Evolutionary conservation across 1,140 invertebrate species (phyloP), one percentile per base, ranked within the genome.

Genomic region (Olivierus martensii): DNA sequence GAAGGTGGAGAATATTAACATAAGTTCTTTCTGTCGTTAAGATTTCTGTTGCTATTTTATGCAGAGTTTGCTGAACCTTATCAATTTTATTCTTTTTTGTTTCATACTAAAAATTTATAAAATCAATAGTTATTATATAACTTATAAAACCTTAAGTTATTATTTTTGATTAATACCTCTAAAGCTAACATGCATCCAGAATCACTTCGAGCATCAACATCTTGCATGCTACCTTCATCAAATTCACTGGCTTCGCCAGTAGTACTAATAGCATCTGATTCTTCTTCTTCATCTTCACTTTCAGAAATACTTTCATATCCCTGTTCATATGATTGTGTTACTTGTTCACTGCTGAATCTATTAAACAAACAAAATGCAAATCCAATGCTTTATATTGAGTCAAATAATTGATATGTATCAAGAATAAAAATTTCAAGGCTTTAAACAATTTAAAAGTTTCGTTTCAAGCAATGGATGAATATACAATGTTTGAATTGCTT

Each of bases 11-110:
- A 34, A 71, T 68, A 17, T 60, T 57, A 3, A 77, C 75, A 59
- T 77, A 77, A 5, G 68, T 69, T 55, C 68, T 59, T 60, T 77
- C 75, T 9, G 75, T 77, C 5, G 67, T 66, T 15, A 76, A 61
- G 15, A 77, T 61, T 55, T 77, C 75, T 17, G 66, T 55, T 12
- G 72, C 74, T 21, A 76, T 71, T 56, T 68, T 66, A 35, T 70
- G 65, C n/a, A 71, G 61, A 43, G 61, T 60, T 35, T 62, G 38
- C 12, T 59, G 38, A 12, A 35, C 47, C 46, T 58, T 55, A 7
- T 56, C 44, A 59, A 51, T 62, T 21, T 54, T 59, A 12, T 49
- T 37, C 19, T 42, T 48, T 39, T 50, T 15, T 19, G 15, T 34
- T 21, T 15, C 28, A 35, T 12, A 15, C 34, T 28, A 15, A 21